phyloP scores from a whole-genome alignment of 2,113 vertebrate species.

The Meles meles region DNA sequence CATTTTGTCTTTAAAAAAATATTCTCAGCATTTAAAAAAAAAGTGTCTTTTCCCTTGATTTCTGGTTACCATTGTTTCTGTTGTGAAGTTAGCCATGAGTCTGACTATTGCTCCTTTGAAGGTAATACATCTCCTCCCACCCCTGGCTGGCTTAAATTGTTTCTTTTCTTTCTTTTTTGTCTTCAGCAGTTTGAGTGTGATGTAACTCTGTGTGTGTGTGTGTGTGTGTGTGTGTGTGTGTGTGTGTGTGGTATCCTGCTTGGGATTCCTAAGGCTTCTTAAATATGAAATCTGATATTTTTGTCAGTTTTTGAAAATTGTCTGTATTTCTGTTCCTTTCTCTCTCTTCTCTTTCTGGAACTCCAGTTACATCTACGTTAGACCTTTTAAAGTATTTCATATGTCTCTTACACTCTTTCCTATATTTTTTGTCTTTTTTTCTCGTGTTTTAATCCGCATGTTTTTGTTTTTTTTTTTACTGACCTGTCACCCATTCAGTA shows the following conservation, averaged over 20 bases:
- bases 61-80: background rate
- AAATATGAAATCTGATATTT: background rate
- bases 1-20: background rate
- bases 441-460: background rate
- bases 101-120: background rate
- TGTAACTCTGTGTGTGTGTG: background rate
- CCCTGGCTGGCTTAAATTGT: background rate
- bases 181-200: background rate
- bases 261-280: background rate
- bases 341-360: background rate
- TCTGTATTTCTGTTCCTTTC: background rate
- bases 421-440: background rate
- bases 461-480: constrained; percentile 32
- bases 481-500: background rate
- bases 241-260: background rate
- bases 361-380: background rate
- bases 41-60: constrained; percentile 9
- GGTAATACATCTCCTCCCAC: background rate
- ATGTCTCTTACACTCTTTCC: background rate
- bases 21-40: background rate
- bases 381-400: background rate
- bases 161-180: constrained; percentile 28
- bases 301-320: background rate
- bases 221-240: background rate
- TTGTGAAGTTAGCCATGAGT: background rate